Evolutionary conservation across 2,113 vertebrate species (phyloP).

Genomic region (Setophaga coronata): DNA sequence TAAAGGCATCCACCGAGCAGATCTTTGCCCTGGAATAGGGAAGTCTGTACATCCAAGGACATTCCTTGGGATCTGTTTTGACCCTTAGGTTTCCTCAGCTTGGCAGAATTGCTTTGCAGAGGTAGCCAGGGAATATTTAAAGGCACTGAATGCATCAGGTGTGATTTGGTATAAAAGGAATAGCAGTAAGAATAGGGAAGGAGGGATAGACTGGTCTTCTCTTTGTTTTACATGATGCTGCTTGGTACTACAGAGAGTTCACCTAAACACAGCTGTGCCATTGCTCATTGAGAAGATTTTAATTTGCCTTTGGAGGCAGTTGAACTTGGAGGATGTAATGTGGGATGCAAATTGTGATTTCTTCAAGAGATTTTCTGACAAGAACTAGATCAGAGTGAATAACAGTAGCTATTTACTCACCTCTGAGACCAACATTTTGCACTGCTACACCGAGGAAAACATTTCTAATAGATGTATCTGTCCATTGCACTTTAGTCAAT

Average conservation of each 20-base stretch:
- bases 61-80: neutral
- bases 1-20: neutral
- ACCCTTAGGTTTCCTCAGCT: neutral
- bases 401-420: neutral
- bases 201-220: neutral
- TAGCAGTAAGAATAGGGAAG: neutral
- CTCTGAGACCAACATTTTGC: neutral
- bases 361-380: neutral
- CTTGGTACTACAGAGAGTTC: neutral
- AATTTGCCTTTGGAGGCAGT: neutral
- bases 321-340: neutral
- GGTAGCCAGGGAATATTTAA: neutral
- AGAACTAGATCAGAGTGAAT: neutral
- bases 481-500: neutral
- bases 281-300: neutral
- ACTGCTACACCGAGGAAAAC: neutral
- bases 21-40: neutral
- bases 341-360: neutral
- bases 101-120: neutral
- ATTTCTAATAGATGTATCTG: neutral
- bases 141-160: neutral
- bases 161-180: neutral
- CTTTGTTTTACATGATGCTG: neutral
- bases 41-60: neutral
- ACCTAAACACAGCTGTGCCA: neutral